Evolutionary conservation across 2,797 vertebrate genomes (phyloP).

Genomic region (Kryptopterus vitreolus): DNA sequence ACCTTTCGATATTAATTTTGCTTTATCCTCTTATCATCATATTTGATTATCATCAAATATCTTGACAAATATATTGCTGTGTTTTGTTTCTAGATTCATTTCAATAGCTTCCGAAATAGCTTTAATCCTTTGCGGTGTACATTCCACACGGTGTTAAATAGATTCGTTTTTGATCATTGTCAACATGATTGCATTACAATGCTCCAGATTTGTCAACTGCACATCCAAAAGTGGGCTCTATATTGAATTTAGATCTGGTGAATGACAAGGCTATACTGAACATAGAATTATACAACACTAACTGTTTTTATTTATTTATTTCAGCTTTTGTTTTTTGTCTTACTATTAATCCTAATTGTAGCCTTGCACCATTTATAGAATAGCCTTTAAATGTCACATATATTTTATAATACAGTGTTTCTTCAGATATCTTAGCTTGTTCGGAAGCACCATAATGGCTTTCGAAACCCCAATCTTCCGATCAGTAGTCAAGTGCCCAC

Average conservation of each 20-base stretch:
- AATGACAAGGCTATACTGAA: not conserved
- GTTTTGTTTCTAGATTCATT: not conserved
- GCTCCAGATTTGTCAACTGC: not conserved
- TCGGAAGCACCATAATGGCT: too few relatives aligned
- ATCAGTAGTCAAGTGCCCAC: too few relatives aligned
- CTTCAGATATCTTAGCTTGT: too few relatives aligned
- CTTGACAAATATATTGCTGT: not conserved
- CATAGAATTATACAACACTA: too few relatives aligned
- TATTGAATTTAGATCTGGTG: not conserved
- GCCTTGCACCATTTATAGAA: too few relatives aligned
- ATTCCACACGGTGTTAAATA: not conserved
- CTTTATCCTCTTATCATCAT: too few relatives aligned
- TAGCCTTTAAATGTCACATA: too few relatives aligned
- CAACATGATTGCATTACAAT: not conserved
- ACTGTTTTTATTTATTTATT: too few relatives aligned
- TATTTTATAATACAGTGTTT: too few relatives aligned
- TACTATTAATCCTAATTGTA: too few relatives aligned
- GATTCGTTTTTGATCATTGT: not conserved
- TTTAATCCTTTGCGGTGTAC: not conserved
- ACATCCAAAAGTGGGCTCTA: not conserved
- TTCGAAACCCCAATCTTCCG: too few relatives aligned
- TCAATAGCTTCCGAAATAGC: not conserved
- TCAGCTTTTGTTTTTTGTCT: too few relatives aligned
- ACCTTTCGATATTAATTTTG: not conserved
- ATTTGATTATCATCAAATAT: not conserved